phyloP scores from a whole-genome alignment of 2,888 invertebrate genomes.

The Rhyacophila evoluta region DNA sequence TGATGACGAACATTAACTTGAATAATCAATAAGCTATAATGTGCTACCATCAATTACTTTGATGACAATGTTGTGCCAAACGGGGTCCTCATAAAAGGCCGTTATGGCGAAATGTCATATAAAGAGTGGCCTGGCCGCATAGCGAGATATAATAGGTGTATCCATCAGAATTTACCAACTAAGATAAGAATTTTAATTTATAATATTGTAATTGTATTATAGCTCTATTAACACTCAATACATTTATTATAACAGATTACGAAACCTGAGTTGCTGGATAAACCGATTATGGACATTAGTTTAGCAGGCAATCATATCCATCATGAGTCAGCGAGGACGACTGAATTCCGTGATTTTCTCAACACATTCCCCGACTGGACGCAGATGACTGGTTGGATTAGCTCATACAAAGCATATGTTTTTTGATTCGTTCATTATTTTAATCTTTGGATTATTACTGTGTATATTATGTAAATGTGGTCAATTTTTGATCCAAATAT shows the following conservation, averaged over 20 bases:
- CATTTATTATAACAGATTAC: slow-evolving; percentile 11
- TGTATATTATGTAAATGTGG: too few species aligned
- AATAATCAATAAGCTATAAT: too few species aligned
- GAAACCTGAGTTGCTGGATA: neutral
- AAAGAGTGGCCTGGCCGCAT: too few species aligned
- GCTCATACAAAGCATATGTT: slow-evolving; percentile 31
- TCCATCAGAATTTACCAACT: neutral
- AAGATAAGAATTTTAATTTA: neutral
- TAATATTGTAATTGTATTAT: neutral
- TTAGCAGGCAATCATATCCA: slow-evolving; percentile 62
- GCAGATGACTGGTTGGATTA: slow-evolving; percentile 39
- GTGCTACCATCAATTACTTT: too few species aligned
- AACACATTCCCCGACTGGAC: slow-evolving; percentile 34
- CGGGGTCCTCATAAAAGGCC: too few species aligned
- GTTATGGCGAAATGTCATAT: too few species aligned
- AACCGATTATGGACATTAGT: slow-evolving; percentile 59
- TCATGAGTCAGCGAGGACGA: slow-evolving; percentile 57
- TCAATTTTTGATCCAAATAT: too few species aligned
- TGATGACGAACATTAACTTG: too few species aligned
- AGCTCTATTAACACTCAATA: neutral
- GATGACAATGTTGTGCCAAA: too few species aligned
- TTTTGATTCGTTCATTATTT: neutral
- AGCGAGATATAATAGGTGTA: neutral
- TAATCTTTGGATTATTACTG: neutral
- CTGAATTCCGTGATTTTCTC: slow-evolving; percentile 33